Conservation (phyloP, 2,113 vertebrate genomes). For the Caracal caracal region DNA sequence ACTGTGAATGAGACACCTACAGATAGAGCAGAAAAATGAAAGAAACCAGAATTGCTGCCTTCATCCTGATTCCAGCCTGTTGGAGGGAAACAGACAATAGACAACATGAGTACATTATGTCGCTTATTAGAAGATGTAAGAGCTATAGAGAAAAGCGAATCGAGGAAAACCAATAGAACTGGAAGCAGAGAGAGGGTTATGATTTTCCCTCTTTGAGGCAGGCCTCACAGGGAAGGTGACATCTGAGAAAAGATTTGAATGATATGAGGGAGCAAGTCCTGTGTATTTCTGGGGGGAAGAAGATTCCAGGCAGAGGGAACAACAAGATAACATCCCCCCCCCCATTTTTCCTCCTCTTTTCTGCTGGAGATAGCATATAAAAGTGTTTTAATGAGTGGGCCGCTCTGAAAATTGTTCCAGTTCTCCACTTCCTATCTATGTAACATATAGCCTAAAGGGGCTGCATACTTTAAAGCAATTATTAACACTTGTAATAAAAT, state of each 20-base stretch:
- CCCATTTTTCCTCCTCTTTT: background rate
- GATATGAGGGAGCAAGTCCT: background rate
- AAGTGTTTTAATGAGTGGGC: background rate
- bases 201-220: background rate
- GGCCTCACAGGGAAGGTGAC: background rate
- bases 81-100: background rate
- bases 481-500: background rate
- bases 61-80: background rate
- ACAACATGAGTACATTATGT: background rate
- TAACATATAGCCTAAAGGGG: background rate
- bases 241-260: background rate
- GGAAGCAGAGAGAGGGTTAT: background rate
- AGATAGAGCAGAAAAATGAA: background rate
- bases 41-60: background rate
- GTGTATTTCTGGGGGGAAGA: background rate
- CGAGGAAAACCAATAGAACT: background rate
- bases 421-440: background rate
- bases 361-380: background rate
- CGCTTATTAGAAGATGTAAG: background rate
- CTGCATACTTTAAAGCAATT: slow-evolving; percentile 1
- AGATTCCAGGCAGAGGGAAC: background rate
- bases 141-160: background rate
- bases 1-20: background rate
- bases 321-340: background rate
- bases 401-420: slow-evolving; percentile 14